Evolutionary conservation across 2,113 vertebrate species (phyloP).

Genomic region (Strix uralensis): DNA sequence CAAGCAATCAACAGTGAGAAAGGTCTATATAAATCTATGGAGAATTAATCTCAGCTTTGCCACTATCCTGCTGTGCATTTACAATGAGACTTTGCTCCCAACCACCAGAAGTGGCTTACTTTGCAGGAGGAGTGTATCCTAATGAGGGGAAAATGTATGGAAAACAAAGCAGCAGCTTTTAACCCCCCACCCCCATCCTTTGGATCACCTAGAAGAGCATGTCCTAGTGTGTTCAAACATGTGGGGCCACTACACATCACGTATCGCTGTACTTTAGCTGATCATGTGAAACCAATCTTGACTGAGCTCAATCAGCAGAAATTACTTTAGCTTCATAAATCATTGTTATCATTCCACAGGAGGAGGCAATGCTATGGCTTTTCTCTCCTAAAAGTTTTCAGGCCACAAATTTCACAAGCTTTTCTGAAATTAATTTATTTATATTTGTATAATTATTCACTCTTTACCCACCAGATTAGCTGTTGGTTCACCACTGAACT

Average conservation of each 20-base stretch:
- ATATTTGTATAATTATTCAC: not conserved
- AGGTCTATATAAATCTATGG: constrained; percentile 78
- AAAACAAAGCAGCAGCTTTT: constrained; percentile 53
- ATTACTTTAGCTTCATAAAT: constrained; percentile 73
- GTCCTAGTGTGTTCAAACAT: constrained; percentile 33
- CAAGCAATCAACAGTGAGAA: constrained; percentile 77
- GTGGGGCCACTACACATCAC: constrained; percentile 32
- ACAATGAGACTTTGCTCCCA: constrained; percentile 68
- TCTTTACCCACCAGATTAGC: not conserved
- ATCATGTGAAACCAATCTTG: constrained; percentile 75
- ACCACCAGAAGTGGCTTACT: constrained; percentile 68
- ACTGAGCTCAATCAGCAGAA: constrained; percentile 63
- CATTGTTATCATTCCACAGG: constrained; percentile 68
- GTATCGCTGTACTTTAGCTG: constrained; percentile 33
- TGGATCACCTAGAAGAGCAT: constrained; percentile 66
- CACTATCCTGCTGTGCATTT: constrained; percentile 80
- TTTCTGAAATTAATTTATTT: constrained; percentile 44
- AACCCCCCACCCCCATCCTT: constrained; percentile 7
- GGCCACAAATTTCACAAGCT: constrained; percentile 42
- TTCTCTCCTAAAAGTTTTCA: constrained; percentile 61
- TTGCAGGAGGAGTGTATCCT: constrained; percentile 69
- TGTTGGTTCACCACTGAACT: not conserved
- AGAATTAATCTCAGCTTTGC: constrained; percentile 80
- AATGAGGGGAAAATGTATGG: constrained; percentile 65
- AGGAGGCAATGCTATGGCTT: constrained; percentile 56